phyloP scores from a whole-genome alignment of 2,113 vertebrate genomes.

The Podarcis cretensis region DNA sequence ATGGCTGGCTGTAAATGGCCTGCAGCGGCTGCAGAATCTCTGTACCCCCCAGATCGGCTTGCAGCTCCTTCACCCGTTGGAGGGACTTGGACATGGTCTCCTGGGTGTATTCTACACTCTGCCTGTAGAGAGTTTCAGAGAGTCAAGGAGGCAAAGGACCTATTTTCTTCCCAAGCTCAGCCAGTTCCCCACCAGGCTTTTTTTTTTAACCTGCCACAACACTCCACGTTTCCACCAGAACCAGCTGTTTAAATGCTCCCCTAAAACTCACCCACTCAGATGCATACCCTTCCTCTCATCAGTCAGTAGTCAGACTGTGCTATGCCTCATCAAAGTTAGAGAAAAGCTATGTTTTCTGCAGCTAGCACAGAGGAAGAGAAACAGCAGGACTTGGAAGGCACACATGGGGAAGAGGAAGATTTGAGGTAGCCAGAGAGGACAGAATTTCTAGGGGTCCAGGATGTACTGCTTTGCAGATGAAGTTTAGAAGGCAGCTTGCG shows the following conservation, averaged over 20 bases:
- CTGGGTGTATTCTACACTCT: slow-evolving; percentile 83
- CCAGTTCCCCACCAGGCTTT: too few species aligned
- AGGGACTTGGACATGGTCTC: slow-evolving; percentile 79
- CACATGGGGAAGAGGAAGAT: background rate
- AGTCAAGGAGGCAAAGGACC: background rate
- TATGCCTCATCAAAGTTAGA: too few species aligned
- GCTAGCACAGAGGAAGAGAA: too few species aligned
- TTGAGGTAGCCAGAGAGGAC: background rate
- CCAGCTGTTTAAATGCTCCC: background rate
- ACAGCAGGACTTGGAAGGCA: too few species aligned
- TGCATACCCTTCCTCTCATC: background rate
- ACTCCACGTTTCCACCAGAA: too few species aligned
- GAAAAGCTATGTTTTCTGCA: too few species aligned
- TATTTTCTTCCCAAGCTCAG: too few species aligned
- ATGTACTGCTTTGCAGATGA: background rate
- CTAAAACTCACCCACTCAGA: background rate
- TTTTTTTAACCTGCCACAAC: too few species aligned
- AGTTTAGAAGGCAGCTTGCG: too few species aligned
- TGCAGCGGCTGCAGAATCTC: slow-evolving; percentile 80
- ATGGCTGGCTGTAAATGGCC: slow-evolving; percentile 76
- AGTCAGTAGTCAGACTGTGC: too few species aligned
- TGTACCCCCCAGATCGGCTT: slow-evolving; percentile 80
- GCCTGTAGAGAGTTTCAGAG: slow-evolving; percentile 57
- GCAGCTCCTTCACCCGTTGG: slow-evolving; percentile 66
- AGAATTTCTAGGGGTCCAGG: background rate